Conservation (phyloP, 1,140 invertebrate species). For the Heliconius hermathena region DNA sequence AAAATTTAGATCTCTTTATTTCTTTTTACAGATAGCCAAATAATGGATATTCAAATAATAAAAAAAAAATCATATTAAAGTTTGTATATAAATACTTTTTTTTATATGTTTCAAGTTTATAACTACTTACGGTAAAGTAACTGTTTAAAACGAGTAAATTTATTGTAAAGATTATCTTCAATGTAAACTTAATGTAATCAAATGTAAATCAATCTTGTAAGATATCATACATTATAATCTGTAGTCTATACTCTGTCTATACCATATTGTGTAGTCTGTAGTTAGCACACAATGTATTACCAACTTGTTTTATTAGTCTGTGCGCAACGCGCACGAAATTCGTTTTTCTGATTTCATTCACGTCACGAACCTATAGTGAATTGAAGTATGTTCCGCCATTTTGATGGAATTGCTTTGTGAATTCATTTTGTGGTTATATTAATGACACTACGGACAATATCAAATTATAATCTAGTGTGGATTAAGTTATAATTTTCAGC, state of each 20-base stretch:
- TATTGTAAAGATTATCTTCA: too few relatives aligned
- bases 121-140: too few relatives aligned
- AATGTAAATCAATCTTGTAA: too few relatives aligned
- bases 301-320: not conserved
- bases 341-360: not conserved
- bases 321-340: not conserved
- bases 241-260: not conserved
- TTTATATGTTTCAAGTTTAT: too few relatives aligned
- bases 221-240: not conserved
- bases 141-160: too few relatives aligned
- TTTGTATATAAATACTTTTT: too few relatives aligned
- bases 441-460: not conserved
- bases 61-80: too few relatives aligned
- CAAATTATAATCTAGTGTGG: not conserved
- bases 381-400: slow-evolving; percentile 1
- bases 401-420: slow-evolving; percentile 1
- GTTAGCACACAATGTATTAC: not conserved
- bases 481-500: not conserved
- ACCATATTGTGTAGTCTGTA: not conserved
- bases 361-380: not conserved
- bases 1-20: too few relatives aligned
- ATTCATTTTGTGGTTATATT: slow-evolving; percentile 10
- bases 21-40: too few relatives aligned
- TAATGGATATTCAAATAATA: too few relatives aligned
- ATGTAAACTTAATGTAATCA: too few relatives aligned